Evolutionary conservation across 2,888 invertebrate genomes (phyloP).

Genomic region (Timandra comae): DNA sequence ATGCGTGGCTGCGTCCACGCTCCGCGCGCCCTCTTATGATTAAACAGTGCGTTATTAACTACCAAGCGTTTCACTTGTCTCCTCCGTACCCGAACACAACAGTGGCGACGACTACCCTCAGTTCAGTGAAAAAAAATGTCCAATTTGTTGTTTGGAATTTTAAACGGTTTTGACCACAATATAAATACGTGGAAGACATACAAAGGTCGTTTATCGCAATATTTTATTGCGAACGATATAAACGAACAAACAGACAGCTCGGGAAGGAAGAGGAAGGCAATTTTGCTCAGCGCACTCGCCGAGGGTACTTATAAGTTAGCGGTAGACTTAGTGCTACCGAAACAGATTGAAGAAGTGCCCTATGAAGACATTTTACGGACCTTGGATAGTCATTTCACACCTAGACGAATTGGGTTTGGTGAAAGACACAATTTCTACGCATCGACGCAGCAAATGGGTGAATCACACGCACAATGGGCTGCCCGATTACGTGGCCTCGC

Average conservation of each 20-base stretch:
- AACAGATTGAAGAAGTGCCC: slow-evolving; percentile 11
- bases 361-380: slow-evolving; percentile 16
- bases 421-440: slow-evolving; percentile 26
- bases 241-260: slow-evolving; percentile 7
- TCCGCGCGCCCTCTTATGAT: too few species aligned
- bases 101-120: slow-evolving; percentile 3
- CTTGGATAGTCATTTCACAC: slow-evolving; percentile 24
- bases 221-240: slow-evolving; percentile 20
- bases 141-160: slow-evolving; percentile 5
- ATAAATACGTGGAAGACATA: slow-evolving; percentile 14
- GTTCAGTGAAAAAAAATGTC: slow-evolving; percentile 1
- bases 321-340: slow-evolving; percentile 18
- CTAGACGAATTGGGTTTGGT: slow-evolving; percentile 23
- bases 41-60: too few species aligned
- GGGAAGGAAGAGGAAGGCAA: slow-evolving; percentile 9
- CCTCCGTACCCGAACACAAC: too few species aligned
- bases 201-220: slow-evolving; percentile 13
- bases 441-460: slow-evolving; percentile 18
- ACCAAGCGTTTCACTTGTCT: too few species aligned
- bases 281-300: slow-evolving; percentile 17
- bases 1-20: too few species aligned
- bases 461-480: slow-evolving; percentile 22
- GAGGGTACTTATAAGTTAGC: slow-evolving; percentile 18
- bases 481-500: slow-evolving; percentile 20
- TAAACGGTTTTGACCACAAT: slow-evolving; percentile 15